A percentile compares a stretch with the other conserved stretches of the same genome.
These are phyloP conservation scores for Calidris pugnax DNA, from an alignment of 2,113 vertebrate species.

Conservation along the genomic window DNA sequence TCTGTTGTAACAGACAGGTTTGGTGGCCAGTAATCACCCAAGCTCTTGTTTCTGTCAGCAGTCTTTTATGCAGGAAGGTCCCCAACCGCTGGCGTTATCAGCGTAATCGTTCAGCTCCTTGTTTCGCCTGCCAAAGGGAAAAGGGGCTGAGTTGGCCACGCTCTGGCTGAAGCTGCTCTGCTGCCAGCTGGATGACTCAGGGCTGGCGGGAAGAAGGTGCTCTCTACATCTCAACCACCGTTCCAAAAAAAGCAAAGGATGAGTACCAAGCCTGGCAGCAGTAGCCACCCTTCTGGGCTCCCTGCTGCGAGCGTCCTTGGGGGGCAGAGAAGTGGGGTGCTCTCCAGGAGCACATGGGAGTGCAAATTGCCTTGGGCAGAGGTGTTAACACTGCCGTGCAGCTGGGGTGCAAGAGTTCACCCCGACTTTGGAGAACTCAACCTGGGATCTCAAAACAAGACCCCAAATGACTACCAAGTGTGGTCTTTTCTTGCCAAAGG, in stretches of 20 bases:
- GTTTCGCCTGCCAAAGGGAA: background rate
- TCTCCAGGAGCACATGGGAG: background rate
- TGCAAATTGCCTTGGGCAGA: background rate
- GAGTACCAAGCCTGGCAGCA: background rate
- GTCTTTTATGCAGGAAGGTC: background rate
- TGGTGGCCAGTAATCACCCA: background rate
- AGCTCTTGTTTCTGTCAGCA: slow-evolving; percentile 1
- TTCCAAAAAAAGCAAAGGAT: background rate
- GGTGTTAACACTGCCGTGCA: background rate
- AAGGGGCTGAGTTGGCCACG: slow-evolving; percentile 4
- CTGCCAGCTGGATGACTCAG: slow-evolving; percentile 48
- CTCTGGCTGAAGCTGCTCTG: background rate
- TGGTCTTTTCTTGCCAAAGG: background rate
- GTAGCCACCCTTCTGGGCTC: background rate
- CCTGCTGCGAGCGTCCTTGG: background rate
- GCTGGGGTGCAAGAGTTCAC: background rate
- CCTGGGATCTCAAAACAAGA: background rate
- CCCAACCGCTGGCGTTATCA: background rate
- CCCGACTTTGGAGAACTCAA: background rate
- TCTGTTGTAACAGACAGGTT: background rate
- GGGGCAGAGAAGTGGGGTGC: background rate
- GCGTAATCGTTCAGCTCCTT: background rate
- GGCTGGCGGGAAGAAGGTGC: background rate
- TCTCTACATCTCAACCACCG: background rate
- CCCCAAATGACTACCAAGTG: background rate